Conservation (phyloP, 2,888 invertebrate species). For the Margaritifera margaritifera region DNA sequence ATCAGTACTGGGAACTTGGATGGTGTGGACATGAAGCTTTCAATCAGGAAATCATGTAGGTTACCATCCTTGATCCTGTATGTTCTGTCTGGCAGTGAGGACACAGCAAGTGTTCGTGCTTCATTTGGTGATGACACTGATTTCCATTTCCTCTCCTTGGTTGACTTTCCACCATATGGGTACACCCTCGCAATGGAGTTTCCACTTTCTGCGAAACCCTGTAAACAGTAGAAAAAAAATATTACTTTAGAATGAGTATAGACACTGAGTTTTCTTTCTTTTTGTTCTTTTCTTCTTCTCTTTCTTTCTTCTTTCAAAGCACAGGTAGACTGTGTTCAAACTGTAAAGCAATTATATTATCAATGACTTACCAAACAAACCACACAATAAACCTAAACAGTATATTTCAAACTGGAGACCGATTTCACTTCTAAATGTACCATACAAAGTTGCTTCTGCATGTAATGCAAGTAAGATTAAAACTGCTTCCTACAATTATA, state of each 20-base stretch:
- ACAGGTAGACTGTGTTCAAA: neutral
- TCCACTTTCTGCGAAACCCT: conserved; percentile 28
- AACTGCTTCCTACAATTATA: no score
- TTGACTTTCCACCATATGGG: conserved; percentile 45
- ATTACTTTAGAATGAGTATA: neutral
- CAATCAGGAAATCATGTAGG: conserved; percentile 45
- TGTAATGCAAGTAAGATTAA: no score
- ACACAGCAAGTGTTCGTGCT: conserved; percentile 37
- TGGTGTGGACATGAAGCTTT: conserved; percentile 44
- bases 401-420: no score
- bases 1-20: conserved; percentile 51
- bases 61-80: conserved; percentile 33
- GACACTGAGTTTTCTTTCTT: neutral
- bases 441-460: no score
- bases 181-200: conserved; percentile 44
- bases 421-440: no score
- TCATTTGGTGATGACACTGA: conserved; percentile 42
- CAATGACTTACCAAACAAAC: no score
- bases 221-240: conserved; percentile 7
- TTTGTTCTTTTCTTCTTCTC: neutral
- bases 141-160: conserved; percentile 40
- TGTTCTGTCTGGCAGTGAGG: conserved; percentile 50
- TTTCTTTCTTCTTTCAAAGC: neutral
- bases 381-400: no score
- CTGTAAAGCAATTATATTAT: neutral